Evolutionary conservation across 2,888 invertebrate species (phyloP).

Genomic region (Acronicta alni): DNA sequence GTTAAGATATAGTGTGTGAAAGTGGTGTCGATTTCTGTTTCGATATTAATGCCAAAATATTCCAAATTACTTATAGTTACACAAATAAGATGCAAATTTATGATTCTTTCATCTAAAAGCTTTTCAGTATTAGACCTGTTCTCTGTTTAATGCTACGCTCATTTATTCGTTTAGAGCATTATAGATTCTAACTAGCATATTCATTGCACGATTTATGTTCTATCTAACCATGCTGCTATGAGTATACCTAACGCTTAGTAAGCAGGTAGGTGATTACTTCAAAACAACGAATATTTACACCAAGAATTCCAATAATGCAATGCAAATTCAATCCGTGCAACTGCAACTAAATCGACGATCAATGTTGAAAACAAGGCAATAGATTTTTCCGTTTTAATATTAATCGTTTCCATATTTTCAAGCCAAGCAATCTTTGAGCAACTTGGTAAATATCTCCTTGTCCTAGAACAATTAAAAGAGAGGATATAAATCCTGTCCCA

Average conservation of each 20-base stretch:
- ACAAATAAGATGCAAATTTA: too few relatives aligned
- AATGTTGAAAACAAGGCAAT: slow-evolving; percentile 12
- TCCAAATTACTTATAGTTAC: too few relatives aligned
- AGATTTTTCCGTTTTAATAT: slow-evolving; percentile 23
- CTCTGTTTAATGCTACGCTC: slow-evolving; percentile 38
- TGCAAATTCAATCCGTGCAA: slow-evolving; percentile 7
- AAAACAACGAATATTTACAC: slow-evolving; percentile 14
- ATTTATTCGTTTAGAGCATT: slow-evolving; percentile 38
- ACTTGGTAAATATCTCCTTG: slow-evolving; percentile 31
- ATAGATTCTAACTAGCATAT: slow-evolving; percentile 32
- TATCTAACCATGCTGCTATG: slow-evolving; percentile 11
- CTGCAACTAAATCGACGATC: slow-evolving; percentile 22
- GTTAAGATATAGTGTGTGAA: too few relatives aligned
- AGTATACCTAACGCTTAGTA: slow-evolving; percentile 6
- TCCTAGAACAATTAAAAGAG: slow-evolving; percentile 44
- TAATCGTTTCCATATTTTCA: slow-evolving; percentile 29
- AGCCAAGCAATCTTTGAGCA: slow-evolving; percentile 9
- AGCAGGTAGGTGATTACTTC: slow-evolving; percentile 31
- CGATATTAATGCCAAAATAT: too few relatives aligned
- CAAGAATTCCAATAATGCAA: slow-evolving; percentile 25
- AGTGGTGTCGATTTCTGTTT: too few relatives aligned
- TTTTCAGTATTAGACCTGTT: slow-evolving; percentile 9
- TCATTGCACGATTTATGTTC: slow-evolving; percentile 38
- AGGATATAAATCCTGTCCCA: slow-evolving; percentile 39
- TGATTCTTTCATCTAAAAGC: too few relatives aligned